Evolutionary conservation across 1,140 invertebrate genomes (phyloP), one percentile per base, ranked within the genome.

Genomic region (Bombus confusus): DNA sequence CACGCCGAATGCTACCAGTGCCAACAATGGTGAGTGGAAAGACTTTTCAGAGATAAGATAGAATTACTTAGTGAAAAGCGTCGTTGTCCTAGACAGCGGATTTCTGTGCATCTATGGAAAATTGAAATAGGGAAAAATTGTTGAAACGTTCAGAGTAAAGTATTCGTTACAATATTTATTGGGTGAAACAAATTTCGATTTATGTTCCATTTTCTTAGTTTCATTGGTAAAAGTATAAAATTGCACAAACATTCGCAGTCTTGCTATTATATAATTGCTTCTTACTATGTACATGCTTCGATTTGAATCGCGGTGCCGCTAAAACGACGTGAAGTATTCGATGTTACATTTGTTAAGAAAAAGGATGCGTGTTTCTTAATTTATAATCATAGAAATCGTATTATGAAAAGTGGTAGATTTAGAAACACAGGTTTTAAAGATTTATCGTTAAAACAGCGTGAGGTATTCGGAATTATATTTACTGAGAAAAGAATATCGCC

Each of bases 11-110:
- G 95, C 93, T 92, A 92, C 92, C 88, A 96, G 91, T 94, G 95
- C 94, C 94, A 96, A 92, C 88, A 96, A 95, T 92, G 96, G 96
- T 96, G 88, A 96, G 95, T 92, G 64, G 0, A 25, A 12, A 41
- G 2, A 10, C 15, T 34, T 28, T 47, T n/a, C 9, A 31, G 25
- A 41, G 59, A 62, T n/a, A 62, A 12, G 59, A 18, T 62, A 62
- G 28, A 62, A 2, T 62, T 62, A 52, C 6, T 8, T 52, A 22
- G 47, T 1, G 18, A 22, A 22, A 52, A 22, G 47, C 18, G 18
- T 37, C 37, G 37, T 52, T 52, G 47, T 52, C 47, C 47, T 52
- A 13, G 59, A 62, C 3, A 62, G 12, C 28, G 25, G 1, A 62
- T n/a, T 62, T 62, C 12, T 62, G n/a, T 28, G 47, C 47, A 8